Evolutionary conservation across 2,797 vertebrate species (phyloP).

Genomic region (Lacerta agilis): DNA sequence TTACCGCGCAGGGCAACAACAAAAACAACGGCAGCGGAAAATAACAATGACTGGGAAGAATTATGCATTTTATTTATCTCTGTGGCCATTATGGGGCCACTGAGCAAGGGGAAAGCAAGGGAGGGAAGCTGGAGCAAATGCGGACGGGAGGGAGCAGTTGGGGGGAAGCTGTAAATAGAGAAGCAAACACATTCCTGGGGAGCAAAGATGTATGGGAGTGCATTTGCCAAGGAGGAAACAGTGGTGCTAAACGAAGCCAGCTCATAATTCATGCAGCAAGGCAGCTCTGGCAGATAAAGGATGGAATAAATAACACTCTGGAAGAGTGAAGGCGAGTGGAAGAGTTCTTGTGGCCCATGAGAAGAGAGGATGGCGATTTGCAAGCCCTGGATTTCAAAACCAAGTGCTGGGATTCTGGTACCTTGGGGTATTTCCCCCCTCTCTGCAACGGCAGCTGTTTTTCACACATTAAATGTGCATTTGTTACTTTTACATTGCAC

Average conservation of each 20-base stretch:
- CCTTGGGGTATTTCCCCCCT: neutral
- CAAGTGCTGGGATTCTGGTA: neutral
- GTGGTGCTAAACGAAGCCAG: constrained; percentile 67
- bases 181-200: constrained; percentile 63
- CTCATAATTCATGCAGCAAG: constrained; percentile 74
- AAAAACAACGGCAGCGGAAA: constrained; percentile 41
- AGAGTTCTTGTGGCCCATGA: constrained; percentile 23
- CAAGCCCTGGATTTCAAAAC: neutral
- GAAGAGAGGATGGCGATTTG: neutral
- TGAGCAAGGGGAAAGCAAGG: neutral
- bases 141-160: constrained; percentile 44
- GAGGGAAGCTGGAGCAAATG: constrained; percentile 38
- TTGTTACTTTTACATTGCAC: too few species aligned
- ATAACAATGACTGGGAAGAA: constrained; percentile 74
- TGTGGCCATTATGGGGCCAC: constrained; percentile 71
- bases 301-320: constrained; percentile 62
- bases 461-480: too few species aligned
- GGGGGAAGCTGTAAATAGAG: constrained; percentile 75
- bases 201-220: constrained; percentile 65
- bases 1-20: constrained; percentile 69
- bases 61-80: constrained; percentile 83
- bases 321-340: constrained; percentile 34
- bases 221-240: constrained; percentile 73
- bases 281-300: constrained; percentile 66
- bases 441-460: too few species aligned